phyloP scores from a whole-genome alignment of 2,113 vertebrate species.

The Tympanuchus pallidicinctus region DNA sequence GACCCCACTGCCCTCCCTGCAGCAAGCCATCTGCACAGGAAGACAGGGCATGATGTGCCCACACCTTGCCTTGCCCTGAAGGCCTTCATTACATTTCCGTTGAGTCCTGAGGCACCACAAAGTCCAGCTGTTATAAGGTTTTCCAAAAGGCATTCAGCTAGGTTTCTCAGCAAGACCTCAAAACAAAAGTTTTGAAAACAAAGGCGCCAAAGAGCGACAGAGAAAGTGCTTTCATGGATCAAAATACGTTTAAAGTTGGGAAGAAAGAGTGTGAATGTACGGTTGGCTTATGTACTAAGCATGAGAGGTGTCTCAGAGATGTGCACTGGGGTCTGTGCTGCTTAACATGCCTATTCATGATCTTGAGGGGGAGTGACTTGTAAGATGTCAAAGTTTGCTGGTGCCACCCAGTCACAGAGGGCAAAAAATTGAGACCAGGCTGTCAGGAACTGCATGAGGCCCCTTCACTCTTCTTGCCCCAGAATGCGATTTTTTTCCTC shows the following conservation, averaged over 20 bases:
- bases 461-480: background rate
- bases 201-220: background rate
- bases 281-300: background rate
- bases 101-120: background rate
- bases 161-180: background rate
- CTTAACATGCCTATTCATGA: background rate
- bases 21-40: background rate
- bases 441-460: background rate
- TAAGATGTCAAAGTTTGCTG: background rate
- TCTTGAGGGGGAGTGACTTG: background rate
- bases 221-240: background rate
- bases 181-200: background rate
- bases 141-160: background rate
- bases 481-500: fast-evolving
- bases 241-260: background rate
- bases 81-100: background rate
- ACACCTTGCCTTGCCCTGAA: background rate
- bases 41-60: too few species aligned
- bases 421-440: background rate
- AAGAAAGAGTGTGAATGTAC: background rate
- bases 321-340: background rate
- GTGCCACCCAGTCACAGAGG: background rate
- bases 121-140: fast-evolving
- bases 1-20: background rate
- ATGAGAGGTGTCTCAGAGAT: background rate